A percentile compares a stretch with the other conserved stretches of the same genome.
These are phyloP conservation scores for Rapana venosa DNA, from an alignment of 2,888 invertebrate species.

Conservation along the genomic window DNA sequence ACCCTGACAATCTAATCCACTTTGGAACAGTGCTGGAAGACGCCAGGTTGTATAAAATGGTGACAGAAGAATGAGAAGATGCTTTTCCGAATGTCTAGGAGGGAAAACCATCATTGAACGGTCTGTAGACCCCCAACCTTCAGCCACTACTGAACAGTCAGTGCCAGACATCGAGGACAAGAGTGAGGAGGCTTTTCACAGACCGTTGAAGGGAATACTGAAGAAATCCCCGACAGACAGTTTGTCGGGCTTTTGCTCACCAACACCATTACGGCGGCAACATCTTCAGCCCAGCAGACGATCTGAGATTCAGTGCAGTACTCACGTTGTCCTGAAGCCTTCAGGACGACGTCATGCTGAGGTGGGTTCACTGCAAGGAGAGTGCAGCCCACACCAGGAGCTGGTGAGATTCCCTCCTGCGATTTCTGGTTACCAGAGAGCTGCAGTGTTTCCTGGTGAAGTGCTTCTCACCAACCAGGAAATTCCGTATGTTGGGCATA, in stretches of 20 bases:
- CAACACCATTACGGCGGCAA: background rate
- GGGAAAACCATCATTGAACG: conserved; percentile 1
- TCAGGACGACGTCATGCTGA: conserved; percentile 9
- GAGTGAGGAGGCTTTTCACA: background rate
- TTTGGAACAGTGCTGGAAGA: background rate
- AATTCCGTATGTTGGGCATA: background rate
- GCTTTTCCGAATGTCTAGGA: conserved; percentile 11
- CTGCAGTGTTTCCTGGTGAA: background rate
- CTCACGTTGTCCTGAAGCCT: conserved; percentile 6
- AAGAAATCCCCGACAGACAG: conserved; percentile 19
- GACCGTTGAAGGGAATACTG: conserved; percentile 9
- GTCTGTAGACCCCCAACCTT: background rate
- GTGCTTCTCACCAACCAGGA: background rate
- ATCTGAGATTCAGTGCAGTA: background rate
- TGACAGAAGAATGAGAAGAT: conserved; percentile 24
- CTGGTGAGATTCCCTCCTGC: background rate
- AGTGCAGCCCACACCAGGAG: background rate
- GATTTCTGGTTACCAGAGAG: background rate
- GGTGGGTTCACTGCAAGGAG: background rate
- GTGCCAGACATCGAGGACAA: background rate
- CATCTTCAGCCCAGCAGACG: background rate
- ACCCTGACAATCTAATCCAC: background rate
- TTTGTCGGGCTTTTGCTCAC: background rate
- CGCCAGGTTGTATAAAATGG: background rate
- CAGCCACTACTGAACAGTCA: background rate